Base-by-base conservation (phyloP, 2,797 vertebrate genomes). In the Melanotaenia parkinsoni region DNA sequence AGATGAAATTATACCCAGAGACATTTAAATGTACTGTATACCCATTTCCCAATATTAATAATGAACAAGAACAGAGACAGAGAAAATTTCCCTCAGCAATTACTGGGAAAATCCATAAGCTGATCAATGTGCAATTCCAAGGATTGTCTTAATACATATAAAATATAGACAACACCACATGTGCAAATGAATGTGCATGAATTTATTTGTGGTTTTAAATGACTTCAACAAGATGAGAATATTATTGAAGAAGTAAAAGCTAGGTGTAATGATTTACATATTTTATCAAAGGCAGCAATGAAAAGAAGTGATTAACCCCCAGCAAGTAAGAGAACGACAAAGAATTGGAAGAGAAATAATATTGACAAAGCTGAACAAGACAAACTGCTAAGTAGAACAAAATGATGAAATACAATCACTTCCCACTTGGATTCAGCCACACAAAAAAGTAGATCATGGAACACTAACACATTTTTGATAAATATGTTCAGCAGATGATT, bases 71-170 rank as follows among this genome's bases (percentile, higher is more conserved):
- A 88, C 72, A 74, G 87, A 94, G 89, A 90, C 83, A 82, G 84
- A 87, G 86, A 91, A 93, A 88, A 91, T 91, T 92, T 93, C 93
- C 91, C 86, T 78, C 92, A 82, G 92, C 93, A 95, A 94, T 95
- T 95, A 94, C 91, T 79, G 90, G 85, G 80, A 81, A 94, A 95
- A 95, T 95, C 95, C 80, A 95, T 95, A 94, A 67, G 74, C 90
- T 92, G 93, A 95, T 95, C 94, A 95, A 95, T 95, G 92, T 83
- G 91, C 93, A 94, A 95, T 95, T 87, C 91, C 90, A 90, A 89
- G 91, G 90, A 94, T 94, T 94, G 94, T 94, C 89, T 94, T 94
- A 94, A 94, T 91, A 90, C 87, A 88, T 89, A 93, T 90, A 93
- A 93, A 93, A 93, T 92, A 94, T 92, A 88, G 87, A 91, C 89